phyloP scores from a whole-genome alignment of 2,113 vertebrate species.

The Lepus timidus region DNA sequence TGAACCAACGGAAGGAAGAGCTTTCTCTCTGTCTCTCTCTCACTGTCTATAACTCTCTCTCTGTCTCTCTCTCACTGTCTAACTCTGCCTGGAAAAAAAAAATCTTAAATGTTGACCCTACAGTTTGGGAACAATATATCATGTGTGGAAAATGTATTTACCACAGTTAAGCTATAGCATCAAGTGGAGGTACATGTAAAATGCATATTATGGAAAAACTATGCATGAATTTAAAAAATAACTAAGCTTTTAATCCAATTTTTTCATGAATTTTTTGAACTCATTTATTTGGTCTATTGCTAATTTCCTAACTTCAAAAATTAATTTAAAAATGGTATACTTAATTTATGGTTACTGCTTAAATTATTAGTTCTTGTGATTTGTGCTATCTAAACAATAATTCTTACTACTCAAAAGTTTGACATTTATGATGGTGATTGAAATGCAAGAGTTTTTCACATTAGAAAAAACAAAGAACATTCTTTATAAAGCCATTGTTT shows the following conservation, averaged over 20 bases:
- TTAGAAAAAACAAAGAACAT: not conserved
- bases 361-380: not conserved
- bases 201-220: no score
- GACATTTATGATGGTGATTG: not conserved
- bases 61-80: no score
- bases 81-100: not conserved
- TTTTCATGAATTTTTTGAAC: no score
- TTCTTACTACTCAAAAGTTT: not conserved
- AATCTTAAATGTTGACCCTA: not conserved
- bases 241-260: no score
- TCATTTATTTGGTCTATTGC: not conserved
- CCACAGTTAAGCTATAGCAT: not conserved
- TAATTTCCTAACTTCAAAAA: slow-evolving; percentile 43
- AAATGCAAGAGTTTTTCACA: slow-evolving; percentile 34
- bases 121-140: slow-evolving; percentile 22
- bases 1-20: no score
- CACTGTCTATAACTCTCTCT: no score
- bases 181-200: not conserved
- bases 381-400: not conserved
- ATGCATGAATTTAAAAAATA: no score
- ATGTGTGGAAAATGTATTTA: not conserved
- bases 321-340: slow-evolving; percentile 19
- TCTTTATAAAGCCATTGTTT: not conserved
- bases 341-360: slow-evolving; percentile 26
- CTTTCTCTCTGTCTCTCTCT: no score